These are phyloP conservation scores for Drosophila algonquin DNA, from an alignment of 2,888 invertebrate species.

Conservation along the genomic window DNA sequence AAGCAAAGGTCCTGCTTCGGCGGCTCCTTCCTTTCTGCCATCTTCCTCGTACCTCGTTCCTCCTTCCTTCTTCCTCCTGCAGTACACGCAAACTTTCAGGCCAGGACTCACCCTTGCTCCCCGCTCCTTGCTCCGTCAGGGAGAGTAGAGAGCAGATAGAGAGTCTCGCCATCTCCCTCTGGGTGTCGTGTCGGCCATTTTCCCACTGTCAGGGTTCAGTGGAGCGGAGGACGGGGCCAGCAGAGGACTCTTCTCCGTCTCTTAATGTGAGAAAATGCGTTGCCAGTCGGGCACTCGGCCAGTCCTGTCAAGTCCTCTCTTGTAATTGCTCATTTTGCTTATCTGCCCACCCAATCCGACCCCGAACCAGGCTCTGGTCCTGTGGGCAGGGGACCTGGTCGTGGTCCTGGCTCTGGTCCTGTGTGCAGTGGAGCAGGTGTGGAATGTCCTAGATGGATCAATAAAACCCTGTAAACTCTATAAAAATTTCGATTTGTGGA, in stretches of 20 bases:
- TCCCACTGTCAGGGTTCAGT: slow-evolving; percentile 55
- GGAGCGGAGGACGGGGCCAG: slow-evolving; percentile 46
- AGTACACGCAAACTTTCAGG: slow-evolving; percentile 67
- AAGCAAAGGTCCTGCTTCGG: slow-evolving; percentile 41
- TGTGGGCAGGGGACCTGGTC: slow-evolving; percentile 2
- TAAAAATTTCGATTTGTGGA: slow-evolving; percentile 51
- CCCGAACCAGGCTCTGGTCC: slow-evolving; percentile 8
- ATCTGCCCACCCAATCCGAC: slow-evolving; percentile 60
- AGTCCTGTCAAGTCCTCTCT: slow-evolving; percentile 64
- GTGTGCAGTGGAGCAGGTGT: slow-evolving; percentile 58
- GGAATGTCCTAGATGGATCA: slow-evolving; percentile 33
- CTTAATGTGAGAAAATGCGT: slow-evolving; percentile 82
- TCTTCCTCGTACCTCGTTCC: slow-evolving; percentile 14
- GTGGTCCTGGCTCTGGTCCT: no score
- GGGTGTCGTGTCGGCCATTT: slow-evolving; percentile 55
- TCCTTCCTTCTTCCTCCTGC: neutral
- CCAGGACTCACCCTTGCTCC: slow-evolving; percentile 39
- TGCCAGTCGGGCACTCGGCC: slow-evolving; percentile 38
- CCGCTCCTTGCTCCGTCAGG: neutral
- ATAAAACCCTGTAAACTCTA: slow-evolving; percentile 39
- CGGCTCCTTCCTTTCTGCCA: slow-evolving; percentile 19
- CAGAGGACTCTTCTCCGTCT: slow-evolving; percentile 37
- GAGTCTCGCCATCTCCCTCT: slow-evolving; percentile 24
- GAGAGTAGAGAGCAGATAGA: neutral
- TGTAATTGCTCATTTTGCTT: slow-evolving; percentile 79